Evolutionary conservation across 2,797 vertebrate species (phyloP), one percentile per base, ranked within the genome.

Genomic region (Paratrypauchen microcephalus): DNA sequence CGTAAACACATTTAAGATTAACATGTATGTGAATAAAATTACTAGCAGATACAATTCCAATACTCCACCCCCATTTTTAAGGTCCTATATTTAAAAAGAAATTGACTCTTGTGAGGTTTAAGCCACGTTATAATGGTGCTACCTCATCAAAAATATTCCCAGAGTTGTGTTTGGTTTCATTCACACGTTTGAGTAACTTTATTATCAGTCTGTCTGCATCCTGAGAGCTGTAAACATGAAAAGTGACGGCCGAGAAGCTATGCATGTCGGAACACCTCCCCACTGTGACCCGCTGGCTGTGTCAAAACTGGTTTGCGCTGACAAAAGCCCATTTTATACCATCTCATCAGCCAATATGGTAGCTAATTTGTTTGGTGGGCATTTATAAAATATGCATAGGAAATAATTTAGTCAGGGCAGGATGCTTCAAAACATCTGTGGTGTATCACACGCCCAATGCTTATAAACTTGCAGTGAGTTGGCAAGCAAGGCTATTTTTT

Each of bases 281-380:
- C 19, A 56, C 82, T 62, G 81, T 58, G 68, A 72, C 83, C 68
- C 68, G 54, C 78, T 39, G 64, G 74, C 81, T 78, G 80, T 81
- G 84, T 86, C 81, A 82, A 71, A 79, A 81, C 75, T 73, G 72
- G 84, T 87, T 86, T 69, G 70, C n/a, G 7, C 70, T 80, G 84
- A 84, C 21, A 73, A 76, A 70, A 79, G 59, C 72, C 71, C 70
- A 72, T 82, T 79, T 80, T 77, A 83, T 86, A 67, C 75, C 1
- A 69, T 86, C 86, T 80, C 66, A 82, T 85, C 67, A 76, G 82
- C 81, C 76, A 74, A 84, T 76, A 78, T 78, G 81, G 71, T 66
- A 1, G 81, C 65, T 77, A 80, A 80, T 81, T 78, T 82, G 73
- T 78, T 69, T 84, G 81, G 48, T 77, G 79, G 32, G 71, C 74